These are phyloP conservation scores for Mormoops blainvillei DNA, from an alignment of 2,113 vertebrate genomes.

Conservation along the genomic window DNA sequence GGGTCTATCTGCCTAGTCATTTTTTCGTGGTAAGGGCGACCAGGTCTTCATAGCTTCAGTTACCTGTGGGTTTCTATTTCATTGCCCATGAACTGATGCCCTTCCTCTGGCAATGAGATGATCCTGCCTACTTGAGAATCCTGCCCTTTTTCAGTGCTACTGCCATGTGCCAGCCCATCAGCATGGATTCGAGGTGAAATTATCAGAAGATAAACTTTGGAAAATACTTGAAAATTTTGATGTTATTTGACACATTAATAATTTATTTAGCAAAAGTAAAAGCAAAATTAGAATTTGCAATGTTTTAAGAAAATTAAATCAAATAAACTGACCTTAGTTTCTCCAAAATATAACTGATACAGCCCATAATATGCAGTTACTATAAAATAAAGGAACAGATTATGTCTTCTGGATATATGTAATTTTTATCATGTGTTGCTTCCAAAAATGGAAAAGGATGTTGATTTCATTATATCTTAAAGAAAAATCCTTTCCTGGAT, in stretches of 20 bases:
- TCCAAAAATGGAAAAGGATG: background rate
- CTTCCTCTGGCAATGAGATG: background rate
- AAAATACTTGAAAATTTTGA: background rate
- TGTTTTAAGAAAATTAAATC: background rate
- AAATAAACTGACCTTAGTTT: background rate
- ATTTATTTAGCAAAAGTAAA: background rate
- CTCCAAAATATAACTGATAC: background rate
- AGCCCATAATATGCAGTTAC: background rate
- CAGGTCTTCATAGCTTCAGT: background rate
- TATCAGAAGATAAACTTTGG: background rate
- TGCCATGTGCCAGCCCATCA: background rate
- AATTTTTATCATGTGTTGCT: background rate
- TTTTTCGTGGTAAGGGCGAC: background rate
- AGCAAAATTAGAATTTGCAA: background rate
- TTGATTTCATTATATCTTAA: background rate
- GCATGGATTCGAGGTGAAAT: background rate
- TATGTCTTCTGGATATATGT: background rate
- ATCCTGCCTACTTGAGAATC: background rate
- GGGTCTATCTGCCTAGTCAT: background rate
- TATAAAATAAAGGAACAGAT: background rate
- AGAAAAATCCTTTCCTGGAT: background rate
- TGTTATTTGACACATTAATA: background rate
- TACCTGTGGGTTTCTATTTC: background rate
- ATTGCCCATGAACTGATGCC: background rate
- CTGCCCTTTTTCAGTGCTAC: background rate